Evolutionary conservation across 2,113 vertebrate genomes (phyloP).

Genomic region (Bufo bufo): DNA sequence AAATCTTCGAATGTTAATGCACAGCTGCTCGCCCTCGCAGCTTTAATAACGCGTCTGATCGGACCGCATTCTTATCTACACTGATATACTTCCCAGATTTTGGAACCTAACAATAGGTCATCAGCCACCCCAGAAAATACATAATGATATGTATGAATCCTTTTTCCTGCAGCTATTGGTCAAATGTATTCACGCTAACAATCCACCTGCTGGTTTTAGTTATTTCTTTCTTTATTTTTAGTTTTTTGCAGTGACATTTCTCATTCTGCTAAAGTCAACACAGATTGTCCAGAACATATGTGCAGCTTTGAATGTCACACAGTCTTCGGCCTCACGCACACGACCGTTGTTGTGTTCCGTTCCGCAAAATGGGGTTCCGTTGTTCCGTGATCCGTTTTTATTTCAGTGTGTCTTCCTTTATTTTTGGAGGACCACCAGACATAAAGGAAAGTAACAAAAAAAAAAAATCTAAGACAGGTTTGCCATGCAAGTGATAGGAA

Average conservation of each 20-base stretch:
- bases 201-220: not conserved
- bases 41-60: conserved; percentile 10
- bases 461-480: no score
- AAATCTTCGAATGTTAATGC: conserved; percentile 28
- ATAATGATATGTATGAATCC: not conserved
- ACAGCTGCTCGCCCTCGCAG: conserved; percentile 24
- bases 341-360: no score
- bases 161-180: conserved; percentile 13
- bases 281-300: not conserved
- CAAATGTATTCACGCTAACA: conserved; percentile 23
- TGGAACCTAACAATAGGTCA: conserved; percentile 24
- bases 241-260: not conserved
- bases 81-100: not conserved
- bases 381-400: no score
- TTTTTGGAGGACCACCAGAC: no score
- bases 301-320: no score
- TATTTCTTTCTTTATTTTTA: not conserved
- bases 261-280: not conserved
- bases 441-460: no score
- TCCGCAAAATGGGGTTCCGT: no score
- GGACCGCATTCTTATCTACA: conserved; percentile 18
- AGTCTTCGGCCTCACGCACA: no score
- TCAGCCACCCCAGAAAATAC: conserved; percentile 10
- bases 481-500: no score
- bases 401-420: no score